Evolutionary conservation across 1,140 invertebrate genomes (phyloP).

Genomic region (Magallana ariakensis): DNA sequence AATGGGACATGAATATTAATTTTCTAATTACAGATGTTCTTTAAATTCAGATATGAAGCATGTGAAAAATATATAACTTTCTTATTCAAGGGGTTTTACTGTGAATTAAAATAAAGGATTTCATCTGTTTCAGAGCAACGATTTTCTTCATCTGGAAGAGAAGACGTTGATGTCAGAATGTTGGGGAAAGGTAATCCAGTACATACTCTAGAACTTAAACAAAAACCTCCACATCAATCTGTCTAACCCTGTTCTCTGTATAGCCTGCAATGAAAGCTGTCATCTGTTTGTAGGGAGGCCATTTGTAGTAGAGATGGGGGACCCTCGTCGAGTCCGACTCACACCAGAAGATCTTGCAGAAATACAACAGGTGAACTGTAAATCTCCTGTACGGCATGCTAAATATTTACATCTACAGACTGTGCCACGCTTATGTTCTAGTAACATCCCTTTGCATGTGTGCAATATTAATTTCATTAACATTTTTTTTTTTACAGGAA

Average conservation of each 20-base stretch:
- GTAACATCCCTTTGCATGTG: no score
- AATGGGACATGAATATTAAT: no score
- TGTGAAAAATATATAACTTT: no score
- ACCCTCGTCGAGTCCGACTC: slow-evolving; percentile 67
- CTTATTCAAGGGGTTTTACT: no score
- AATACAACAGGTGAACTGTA: slow-evolving; percentile 68
- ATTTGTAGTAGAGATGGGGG: slow-evolving; percentile 75
- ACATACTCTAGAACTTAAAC: neutral
- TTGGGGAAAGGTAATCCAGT: slow-evolving; percentile 18
- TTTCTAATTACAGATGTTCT: no score
- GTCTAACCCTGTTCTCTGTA: no score
- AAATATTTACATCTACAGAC: no score
- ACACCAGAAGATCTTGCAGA: slow-evolving; percentile 61
- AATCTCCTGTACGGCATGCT: no score
- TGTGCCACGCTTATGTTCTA: no score
- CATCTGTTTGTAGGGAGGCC: slow-evolving; percentile 67
- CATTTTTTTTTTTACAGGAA: slow-evolving; percentile 60
- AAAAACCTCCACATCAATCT: no score
- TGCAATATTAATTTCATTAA: neutral
- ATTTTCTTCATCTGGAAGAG: slow-evolving; percentile 39
- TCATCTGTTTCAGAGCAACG: neutral
- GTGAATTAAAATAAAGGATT: neutral
- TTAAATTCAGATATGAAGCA: no score
- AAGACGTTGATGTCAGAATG: slow-evolving; percentile 43
- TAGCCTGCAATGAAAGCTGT: no score